Evolutionary conservation across 2,113 vertebrate genomes (phyloP), one percentile per base, ranked within the genome.

Genomic region (Cavia porcellus): DNA sequence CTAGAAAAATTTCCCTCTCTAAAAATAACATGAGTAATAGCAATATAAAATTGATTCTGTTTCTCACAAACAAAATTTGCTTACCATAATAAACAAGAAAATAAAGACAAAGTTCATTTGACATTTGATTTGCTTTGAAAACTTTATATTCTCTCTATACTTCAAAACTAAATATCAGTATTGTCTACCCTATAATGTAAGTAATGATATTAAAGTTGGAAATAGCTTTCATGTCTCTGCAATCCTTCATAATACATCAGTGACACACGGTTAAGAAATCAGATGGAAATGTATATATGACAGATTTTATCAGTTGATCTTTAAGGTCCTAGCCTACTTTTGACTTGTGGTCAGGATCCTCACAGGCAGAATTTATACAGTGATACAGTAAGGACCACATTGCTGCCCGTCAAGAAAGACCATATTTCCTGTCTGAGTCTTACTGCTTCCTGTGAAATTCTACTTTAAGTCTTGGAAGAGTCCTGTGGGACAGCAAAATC

Each of bases 171-270:
- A 94, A 72, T 8, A 47, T 57, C 12, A 74, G 66, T 20, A 28
- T 3, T 1, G 24, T 83, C 89, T 25, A 19, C 64, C 66, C 64
- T 0, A 0, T 62, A 52, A 77, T 50, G 77, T 97, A 74, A 87
- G 97, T 89, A 50, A 92, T 92, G 86, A 97, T 96, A 91, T 64
- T 95, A 77, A 68, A 61, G 97, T 68, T 77, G 72, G 90, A 89
- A 92, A 97, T 89, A 17, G 57, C 68, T 64, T 47, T 75, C 75
- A 17, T 42, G 35, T 96, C 89, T 38, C 0, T 91, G 90, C 92
- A 96, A 62, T 66, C 68, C 13, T 77, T 30, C 11, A 7, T 75
- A 77, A 77, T 30, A 50, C 80, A 85, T 45, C 75, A 22, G 11
- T 81, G 62, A 57, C 75, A 77, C 35, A 7, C 75, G 90, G 79